Base-by-base conservation (phyloP, 2,888 invertebrate species). In the Drosophila quinaria region DNA sequence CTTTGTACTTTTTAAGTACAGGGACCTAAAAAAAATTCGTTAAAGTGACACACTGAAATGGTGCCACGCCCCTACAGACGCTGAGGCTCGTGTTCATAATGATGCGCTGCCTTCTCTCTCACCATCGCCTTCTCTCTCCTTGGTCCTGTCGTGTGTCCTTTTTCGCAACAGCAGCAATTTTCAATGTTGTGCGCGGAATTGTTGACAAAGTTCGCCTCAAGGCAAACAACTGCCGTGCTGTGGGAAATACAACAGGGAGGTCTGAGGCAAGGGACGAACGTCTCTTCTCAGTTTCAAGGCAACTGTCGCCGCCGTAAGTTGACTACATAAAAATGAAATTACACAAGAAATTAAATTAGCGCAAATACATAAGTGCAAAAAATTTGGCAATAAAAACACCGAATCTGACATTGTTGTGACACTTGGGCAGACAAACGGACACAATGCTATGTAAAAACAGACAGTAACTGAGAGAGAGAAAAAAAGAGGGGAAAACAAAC, bases 171-270 rank as follows among this genome's bases (percentile, higher is more conserved):
- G 72, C 79, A 81, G 81, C 87, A 73, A 70, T 87, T 80, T 82
- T 79, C 87, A 89, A 79, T 86, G 85, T 68, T 87, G 87, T 80
- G 76, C 78, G 84, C 87, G 89, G 78, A 88, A 83, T 75, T 87
- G 86, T 86, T 86, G 86, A 89, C 87, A 86, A 89, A 86, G 89
- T 86, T 89, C 59, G 81, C 89, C 87, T 87, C 89, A 83, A 86
- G 81, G 89, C 85, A 83, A 85, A 83, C 73, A 83, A 76, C 74
- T 64, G 64, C 63, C 71, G 41, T 35, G 37, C 15, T 10, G n/a
- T 33, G 22, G 44, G 22, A 22, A 22, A 22, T 17, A 47, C 35
- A 58, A 13, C 37, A 47, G 35, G 15, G 25, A 55, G 35, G 13
- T 31, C 3, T 2, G 25, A 47, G 29, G 8, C 4, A 8, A 15